These are phyloP conservation scores for Hypomesus transpacificus DNA, from an alignment of 2,113 vertebrate species.

Conservation along the genomic window DNA sequence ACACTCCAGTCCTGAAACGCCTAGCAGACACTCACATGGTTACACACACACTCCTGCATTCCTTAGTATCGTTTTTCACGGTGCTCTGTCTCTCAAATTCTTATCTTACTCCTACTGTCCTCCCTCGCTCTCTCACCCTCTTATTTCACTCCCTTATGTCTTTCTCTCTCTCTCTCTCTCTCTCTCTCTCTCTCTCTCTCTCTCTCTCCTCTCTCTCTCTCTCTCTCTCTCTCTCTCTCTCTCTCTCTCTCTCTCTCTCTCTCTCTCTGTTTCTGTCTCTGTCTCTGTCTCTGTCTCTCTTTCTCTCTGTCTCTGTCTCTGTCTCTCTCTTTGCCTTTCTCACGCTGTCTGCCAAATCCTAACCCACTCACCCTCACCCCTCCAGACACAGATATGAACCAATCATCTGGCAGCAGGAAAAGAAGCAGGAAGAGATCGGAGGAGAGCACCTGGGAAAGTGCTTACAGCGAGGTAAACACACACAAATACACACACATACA, in stretches of 20 bases:
- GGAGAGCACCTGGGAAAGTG: not conserved
- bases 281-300: not conserved
- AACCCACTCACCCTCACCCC: not conserved
- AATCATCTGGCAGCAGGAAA: not conserved
- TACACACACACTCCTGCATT: not conserved
- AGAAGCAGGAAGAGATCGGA: constrained; percentile 3
- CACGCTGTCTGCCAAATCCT: not conserved
- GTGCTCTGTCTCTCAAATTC: too few relatives aligned
- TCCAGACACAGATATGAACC: constrained; percentile 6
- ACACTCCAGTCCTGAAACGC: not conserved
- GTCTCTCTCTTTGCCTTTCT: not conserved
- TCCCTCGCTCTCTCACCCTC: not conserved
- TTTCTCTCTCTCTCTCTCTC: not conserved
- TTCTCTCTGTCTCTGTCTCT: not conserved
- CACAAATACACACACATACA: not conserved
- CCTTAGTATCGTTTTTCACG: too few relatives aligned
- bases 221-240: not conserved
- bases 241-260: not conserved
- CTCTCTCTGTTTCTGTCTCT: not conserved
- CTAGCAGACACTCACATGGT: not conserved
- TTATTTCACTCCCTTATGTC: not conserved
- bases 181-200: too few relatives aligned
- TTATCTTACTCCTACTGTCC: too few relatives aligned
- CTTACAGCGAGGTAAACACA: constrained; percentile 3
- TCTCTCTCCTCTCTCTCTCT: too few relatives aligned